Base-by-base conservation (phyloP, 2,113 vertebrate species). In the Kryptolebias marmoratus region DNA sequence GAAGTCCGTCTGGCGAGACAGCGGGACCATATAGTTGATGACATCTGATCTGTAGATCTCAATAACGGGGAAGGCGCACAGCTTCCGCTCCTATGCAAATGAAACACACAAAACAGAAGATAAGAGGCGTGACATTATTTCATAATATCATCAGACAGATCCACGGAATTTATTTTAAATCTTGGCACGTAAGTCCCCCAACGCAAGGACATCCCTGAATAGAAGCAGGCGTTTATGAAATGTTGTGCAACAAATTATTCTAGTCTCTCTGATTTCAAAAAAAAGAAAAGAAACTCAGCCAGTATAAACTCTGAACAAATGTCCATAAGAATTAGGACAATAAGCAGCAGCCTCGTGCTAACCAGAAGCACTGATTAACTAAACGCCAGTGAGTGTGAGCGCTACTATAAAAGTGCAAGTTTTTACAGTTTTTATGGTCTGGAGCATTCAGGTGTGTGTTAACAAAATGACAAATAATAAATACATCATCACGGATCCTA, bases 1-100 rank as follows among this genome's bases (percentile, higher is more conserved):
- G 92, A 99, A 99, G 83, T 97, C 96, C 3, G 93, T 94, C 89
- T 97, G 96, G 31, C 95, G 95, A 14, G 97, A 96, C 15, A 99
- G 93, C 0, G 98, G 98, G 32, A 95, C 96, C 93, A 98, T 93
- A 5, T 97, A 98, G 77, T 96, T 94, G 89, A 95, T 97, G 89
- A 94, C 80, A 71, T 96, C 94, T 31, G 94, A 90, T 49, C 92
- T 91, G 81, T 93, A 97, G 92, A 98, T 95, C 93, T 98, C 97
- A 2, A 99, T 91, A 18, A 90, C 90, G 2, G 97, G 96, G 77
- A 96, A 95, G n/a, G 96, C 96, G 31, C 94, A 94, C 8, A 99
- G 93, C 83, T 96, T 96, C 84, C 96, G 94, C 74, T 97, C 96
- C 98, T 99, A 70, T 48, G 48, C 30, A 72, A 50, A 65, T 8